Evolutionary conservation across 2,888 invertebrate genomes (phyloP), one percentile per base, ranked within the genome.

Genomic region (Thelaira solivaga): DNA sequence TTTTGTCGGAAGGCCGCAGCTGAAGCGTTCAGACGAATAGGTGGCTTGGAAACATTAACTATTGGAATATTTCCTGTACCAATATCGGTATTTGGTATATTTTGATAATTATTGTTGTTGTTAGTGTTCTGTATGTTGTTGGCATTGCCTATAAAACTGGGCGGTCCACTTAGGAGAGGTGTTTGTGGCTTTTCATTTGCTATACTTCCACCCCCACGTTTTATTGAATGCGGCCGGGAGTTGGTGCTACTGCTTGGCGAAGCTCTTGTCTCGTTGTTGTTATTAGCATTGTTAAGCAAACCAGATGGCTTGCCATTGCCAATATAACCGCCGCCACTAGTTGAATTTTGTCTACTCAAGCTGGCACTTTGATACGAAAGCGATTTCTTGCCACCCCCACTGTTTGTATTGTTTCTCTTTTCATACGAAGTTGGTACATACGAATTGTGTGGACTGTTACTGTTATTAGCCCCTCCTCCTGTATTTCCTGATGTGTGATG

Each of bases 191-290:
- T 88, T 29, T 83, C 82, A 39, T 81, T 82, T 11, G 74, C 55
- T 26, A 34, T 20, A 36, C 24, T 47, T 36, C 73, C 76, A 13
- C 72, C 85, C 13, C 86, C 84, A 61, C 87, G 85, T 75, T 82
- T 82, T 69, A 87, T 61, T 5, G 80, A 81, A 39, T 86, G 86
- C 5, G 85, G 84, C 0, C 86, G 81, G 4, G 82, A 67, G 34
- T 80, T 84, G 4, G 82, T 77, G 80, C 83, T 83, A 74, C 83
- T 83, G 80, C 80, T 82, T 4, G 87, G 86, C 11, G 87, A 86
- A 47, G 85, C 81, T 39, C 86, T 85, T 24, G 85, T 85, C 74
- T 86, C 86, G 71, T 86, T 86, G 80, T 84, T 85, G 39, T 61
- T 76, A 29, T 62, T 73, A 57, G 49, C 34, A 29, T 83, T 83